Evolutionary conservation across 1,140 invertebrate species (phyloP).

Genomic region (Drosophila neocordata): DNA sequence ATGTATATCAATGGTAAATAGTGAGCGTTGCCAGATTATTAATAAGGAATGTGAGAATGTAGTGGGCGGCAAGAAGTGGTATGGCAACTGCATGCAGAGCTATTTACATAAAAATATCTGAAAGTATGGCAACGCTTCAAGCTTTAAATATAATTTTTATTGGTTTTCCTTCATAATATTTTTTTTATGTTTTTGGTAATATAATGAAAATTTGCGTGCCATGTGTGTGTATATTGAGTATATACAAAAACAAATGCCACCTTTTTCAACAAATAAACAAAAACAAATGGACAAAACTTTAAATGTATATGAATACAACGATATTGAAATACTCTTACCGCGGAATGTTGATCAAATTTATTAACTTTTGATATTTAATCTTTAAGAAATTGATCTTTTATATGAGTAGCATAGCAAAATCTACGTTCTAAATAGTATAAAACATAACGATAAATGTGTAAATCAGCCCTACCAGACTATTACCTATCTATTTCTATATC

Average conservation of each 20-base stretch:
- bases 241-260: neutral
- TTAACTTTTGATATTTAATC: too few species aligned
- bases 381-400: too few species aligned
- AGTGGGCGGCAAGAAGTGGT: too few species aligned
- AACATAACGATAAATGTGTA: too few species aligned
- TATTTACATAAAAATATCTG: too few species aligned
- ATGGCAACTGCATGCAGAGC: too few species aligned
- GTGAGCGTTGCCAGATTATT: neutral
- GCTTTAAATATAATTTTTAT: neutral
- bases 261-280: neutral
- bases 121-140: neutral
- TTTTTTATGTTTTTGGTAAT: neutral
- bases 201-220: neutral
- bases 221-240: neutral
- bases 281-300: neutral
- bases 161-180: too few species aligned
- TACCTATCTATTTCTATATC: too few species aligned
- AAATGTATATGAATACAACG: neutral
- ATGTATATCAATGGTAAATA: neutral
- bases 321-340: neutral
- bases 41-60: neutral
- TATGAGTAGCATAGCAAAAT: too few species aligned
- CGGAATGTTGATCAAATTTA: too few species aligned
- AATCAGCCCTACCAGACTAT: too few species aligned
- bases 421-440: too few species aligned